Percentiles rank a stretch among this genome's conserved stretches.
phyloP scores from a whole-genome alignment of 2,113 vertebrate genomes.

The Loxodonta africana region DNA sequence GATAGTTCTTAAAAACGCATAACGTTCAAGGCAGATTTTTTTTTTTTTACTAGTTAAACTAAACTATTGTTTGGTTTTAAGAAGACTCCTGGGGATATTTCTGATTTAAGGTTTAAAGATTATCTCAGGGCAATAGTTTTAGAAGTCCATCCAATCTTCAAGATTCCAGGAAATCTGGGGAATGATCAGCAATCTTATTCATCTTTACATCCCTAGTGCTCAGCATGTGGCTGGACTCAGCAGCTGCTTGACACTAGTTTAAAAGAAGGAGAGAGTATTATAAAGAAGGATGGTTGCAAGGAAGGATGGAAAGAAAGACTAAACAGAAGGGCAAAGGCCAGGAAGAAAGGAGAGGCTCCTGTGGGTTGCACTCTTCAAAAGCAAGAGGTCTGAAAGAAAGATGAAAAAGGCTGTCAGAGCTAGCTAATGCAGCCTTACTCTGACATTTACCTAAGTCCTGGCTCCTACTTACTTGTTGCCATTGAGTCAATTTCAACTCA shows the following conservation, averaged over 20 bases:
- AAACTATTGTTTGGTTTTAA: not conserved
- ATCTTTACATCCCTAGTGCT: not conserved
- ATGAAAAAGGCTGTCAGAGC: not conserved
- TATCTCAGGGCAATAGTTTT: not conserved
- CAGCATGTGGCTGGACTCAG: not conserved
- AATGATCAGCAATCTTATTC: not conserved
- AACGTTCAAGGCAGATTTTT: not conserved
- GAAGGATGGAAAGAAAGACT: not conserved
- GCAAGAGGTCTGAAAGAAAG: not conserved
- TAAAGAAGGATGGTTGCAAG: not conserved
- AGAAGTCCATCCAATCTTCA: not conserved
- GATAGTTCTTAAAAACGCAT: not conserved
- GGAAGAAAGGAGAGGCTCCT: fast-evolving
- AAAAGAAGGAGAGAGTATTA: not conserved
- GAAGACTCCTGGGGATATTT: not conserved
- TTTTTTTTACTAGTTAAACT: not conserved
- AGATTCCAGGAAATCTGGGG: not conserved
- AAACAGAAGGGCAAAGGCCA: not conserved
- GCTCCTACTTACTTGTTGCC: not conserved
- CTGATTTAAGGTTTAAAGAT: not conserved
- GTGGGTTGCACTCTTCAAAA: not conserved
- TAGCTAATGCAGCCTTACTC: not conserved
- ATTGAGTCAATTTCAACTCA: too few relatives aligned
- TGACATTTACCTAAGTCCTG: not conserved
- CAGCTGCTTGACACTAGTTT: not conserved